These are phyloP conservation scores for Chionomys nivalis DNA, from an alignment of 2,113 vertebrate genomes.

Conservation along the genomic window DNA sequence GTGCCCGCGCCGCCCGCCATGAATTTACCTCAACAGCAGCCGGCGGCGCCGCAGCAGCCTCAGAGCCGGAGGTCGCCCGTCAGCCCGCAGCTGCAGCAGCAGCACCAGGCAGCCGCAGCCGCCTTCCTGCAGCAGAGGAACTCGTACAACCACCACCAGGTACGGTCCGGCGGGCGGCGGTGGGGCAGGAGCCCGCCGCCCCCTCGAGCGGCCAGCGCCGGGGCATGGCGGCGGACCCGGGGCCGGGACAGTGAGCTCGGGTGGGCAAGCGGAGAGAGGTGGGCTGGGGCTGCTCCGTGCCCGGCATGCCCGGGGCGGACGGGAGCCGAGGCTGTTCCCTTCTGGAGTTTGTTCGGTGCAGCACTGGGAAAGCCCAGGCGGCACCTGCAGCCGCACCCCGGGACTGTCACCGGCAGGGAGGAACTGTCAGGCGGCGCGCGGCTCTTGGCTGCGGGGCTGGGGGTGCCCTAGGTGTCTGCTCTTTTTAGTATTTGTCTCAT, in stretches of 20 bases:
- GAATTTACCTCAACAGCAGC: conserved; percentile 90
- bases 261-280: not conserved
- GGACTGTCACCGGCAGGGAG: not conserved
- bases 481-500: not conserved
- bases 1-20: conserved; percentile 88
- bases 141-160: conserved; percentile 96
- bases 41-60: conserved; percentile 87
- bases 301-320: not conserved
- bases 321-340: not conserved
- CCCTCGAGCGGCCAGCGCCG: not conserved
- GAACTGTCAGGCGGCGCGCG: not conserved
- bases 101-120: conserved; percentile 89
- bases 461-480: not conserved
- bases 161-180: conserved; percentile 84
- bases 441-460: not conserved
- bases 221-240: not conserved
- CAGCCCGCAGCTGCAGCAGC: conserved; percentile 93
- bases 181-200: not conserved
- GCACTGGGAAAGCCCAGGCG: not conserved
- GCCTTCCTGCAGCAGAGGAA: conserved; percentile 94
- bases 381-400: not conserved
- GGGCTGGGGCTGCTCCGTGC: not conserved
- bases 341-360: not conserved
- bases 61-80: conserved; percentile 93
- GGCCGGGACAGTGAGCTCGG: not conserved